Base-by-base conservation (phyloP, 1,140 invertebrate genomes). In the Bombus waltoni region DNA sequence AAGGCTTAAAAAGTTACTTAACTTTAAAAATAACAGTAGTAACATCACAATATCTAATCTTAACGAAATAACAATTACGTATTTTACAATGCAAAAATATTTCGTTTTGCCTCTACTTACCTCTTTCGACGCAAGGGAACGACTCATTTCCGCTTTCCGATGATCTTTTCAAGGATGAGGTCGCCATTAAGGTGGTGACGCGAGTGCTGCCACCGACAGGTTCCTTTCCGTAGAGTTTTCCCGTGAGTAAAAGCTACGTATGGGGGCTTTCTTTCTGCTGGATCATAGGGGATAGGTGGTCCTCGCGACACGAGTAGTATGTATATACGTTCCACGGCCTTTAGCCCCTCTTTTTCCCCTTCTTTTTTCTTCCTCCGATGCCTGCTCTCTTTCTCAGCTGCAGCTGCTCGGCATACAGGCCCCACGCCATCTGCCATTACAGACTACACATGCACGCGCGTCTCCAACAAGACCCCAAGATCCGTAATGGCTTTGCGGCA, bases 351-450 rank as follows among this genome's bases (percentile, higher is more conserved):
- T 53, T 35, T 59, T 28, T 83, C 47, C 15, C 68, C 25, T 32
- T 66, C 77, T 75, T 22, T 57, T 13, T 25, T 42, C 57, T 40
- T 66, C 22, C 44, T 47, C 38, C 25, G 4, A 5, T 53, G 2
- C 32, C n/a, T 57, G 38, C 59, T 81, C 73, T 44, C 79, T 65
- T 47, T 72, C 53, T 66, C 40, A n/a, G 44, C 10, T 80, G 89
- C 89, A 91, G 89, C 89, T 91, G 89, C 74, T 76, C 70, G 68
- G 47, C 89, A 83, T 78, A 79, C 66, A 85, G 81, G 65, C 74
- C 88, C 80, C 81, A 65, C 18, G 81, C 89, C 89, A 91, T 91
- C 89, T 91, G 89, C 81, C 81, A 90, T 91, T 88, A 90, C 47
- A 85, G 83, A 42, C 77, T 82, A 86, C 70, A 78, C 80, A 84